Base-by-base conservation (phyloP, 2,797 vertebrate species). In the Pseudomugil tenellus region DNA sequence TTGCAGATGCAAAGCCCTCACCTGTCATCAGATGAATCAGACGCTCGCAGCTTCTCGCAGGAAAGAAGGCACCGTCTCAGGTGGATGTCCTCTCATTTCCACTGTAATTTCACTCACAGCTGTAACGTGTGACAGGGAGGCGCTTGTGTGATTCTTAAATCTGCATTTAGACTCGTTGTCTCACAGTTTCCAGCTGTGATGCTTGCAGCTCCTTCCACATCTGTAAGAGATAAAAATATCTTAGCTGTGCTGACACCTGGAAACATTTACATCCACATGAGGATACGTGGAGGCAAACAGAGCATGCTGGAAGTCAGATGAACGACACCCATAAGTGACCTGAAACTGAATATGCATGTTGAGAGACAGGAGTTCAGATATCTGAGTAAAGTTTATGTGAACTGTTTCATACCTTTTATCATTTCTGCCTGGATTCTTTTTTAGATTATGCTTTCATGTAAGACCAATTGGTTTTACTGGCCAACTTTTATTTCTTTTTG, bases 171-270 rank as follows among this genome's bases (percentile, higher is more conserved):
- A 2, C 28, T 32, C 64, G 0, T 16, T 29, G 43, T 35, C 65
- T 39, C 0, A 25, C 48, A 46, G 41, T 58, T 39, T 68, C 70
- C 76, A 65, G 70, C 70, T 72, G 69, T 12, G 52, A 26, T 23
- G 23, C 21, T 41, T 46, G 0, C 67, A 51, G 28, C 49, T 41
- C 32, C 9, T 29, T 54, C 43, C 31, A 68, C 69, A 76, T 80
- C 72, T 61, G 63, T 53, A 57, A 43, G 1, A 58, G 37, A 21
- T 76, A 62, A 58, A 61, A 61, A 69, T 49, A 69, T 19, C 34
- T 14, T 16, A 4, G 14, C 37, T 39, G 37, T 16, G 14, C 37
- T 39, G 37, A 14, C 37, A 39, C 37, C 48, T 52, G 56, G 46
- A 51, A 37, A 11, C 11, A 4, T 0, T 19, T 28, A 4, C 53